phyloP scores from a whole-genome alignment of 1,140 invertebrate genomes.

The Meloidogyne chitwoodi region DNA sequence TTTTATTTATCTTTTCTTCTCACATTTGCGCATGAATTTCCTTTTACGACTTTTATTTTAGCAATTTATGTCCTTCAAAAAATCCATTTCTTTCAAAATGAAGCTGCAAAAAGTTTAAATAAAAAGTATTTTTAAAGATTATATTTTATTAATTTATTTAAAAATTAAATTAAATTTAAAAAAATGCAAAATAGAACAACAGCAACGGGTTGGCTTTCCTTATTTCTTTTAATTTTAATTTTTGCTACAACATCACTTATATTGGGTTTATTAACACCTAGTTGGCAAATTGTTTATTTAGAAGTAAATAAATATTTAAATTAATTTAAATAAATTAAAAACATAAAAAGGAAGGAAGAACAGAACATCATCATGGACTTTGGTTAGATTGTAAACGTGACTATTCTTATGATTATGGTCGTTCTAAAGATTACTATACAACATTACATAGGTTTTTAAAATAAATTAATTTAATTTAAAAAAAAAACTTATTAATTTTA shows the following conservation, averaged over 20 bases:
- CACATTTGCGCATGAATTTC: not conserved
- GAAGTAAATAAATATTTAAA: constrained; percentile 25
- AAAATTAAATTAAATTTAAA: not conserved
- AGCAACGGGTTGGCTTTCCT: constrained; percentile 31
- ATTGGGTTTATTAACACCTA: constrained; percentile 49
- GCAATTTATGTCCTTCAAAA: not conserved
- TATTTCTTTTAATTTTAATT: constrained; percentile 49
- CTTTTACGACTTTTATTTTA: not conserved
- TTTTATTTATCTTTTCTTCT: not conserved
- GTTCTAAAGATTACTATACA: constrained; percentile 56
- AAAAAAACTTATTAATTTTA: not conserved
- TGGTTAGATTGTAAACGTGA: constrained; percentile 59
- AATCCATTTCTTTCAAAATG: not conserved
- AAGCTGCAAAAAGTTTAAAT: not conserved
- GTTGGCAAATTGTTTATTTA: constrained; percentile 54
- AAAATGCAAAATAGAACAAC: not conserved
- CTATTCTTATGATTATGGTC: constrained; percentile 57
- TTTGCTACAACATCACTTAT: constrained; percentile 47
- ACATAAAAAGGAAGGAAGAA: constrained; percentile 51
- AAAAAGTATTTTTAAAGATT: no score
- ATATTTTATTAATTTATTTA: no score
- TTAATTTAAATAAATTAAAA: not conserved
- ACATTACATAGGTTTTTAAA: constrained; percentile 48
- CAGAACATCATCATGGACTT: constrained; percentile 58
- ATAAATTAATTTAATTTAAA: not conserved